phyloP scores from a whole-genome alignment of 1,140 invertebrate genomes.

The Pectinophora gossypiella region DNA sequence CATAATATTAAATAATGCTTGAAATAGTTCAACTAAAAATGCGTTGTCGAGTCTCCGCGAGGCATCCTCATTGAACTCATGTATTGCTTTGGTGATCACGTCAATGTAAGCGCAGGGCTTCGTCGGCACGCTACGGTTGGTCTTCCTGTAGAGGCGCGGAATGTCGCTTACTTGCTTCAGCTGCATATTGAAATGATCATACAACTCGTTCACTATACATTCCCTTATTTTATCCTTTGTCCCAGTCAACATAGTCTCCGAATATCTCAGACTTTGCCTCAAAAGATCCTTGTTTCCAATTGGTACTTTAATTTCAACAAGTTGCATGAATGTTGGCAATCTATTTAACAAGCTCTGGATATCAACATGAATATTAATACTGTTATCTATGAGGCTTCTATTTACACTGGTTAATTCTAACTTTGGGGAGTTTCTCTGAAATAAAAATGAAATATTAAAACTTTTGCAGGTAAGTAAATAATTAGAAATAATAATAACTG shows the following conservation, averaged over 20 bases:
- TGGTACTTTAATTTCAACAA: constrained; percentile 62
- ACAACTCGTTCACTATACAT: constrained; percentile 77
- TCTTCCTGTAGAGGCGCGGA: constrained; percentile 93
- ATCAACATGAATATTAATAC: constrained; percentile 55
- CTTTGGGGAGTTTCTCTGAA: constrained; percentile 39
- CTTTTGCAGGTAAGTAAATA: too few species aligned
- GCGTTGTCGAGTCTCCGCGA: constrained; percentile 71
- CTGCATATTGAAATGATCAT: constrained; percentile 74
- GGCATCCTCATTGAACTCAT: constrained; percentile 78
- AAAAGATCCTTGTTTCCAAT: constrained; percentile 42
- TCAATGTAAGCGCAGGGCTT: constrained; percentile 88
- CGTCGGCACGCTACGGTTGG: constrained; percentile 90
- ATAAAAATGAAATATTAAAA: constrained; percentile 13
- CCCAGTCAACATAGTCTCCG: constrained; percentile 62
- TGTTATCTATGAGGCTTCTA: constrained; percentile 45
- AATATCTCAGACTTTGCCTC: constrained; percentile 69
- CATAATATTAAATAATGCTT: constrained; percentile 78
- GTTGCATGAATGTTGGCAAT: constrained; percentile 66
- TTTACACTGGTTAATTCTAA: constrained; percentile 43
- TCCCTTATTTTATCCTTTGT: constrained; percentile 75
- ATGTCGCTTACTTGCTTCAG: constrained; percentile 91
- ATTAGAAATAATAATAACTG: too few species aligned
- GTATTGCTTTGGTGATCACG: constrained; percentile 79
- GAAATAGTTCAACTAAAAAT: constrained; percentile 75
- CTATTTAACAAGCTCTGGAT: constrained; percentile 40